A percentile compares a stretch with the other conserved stretches of the same genome.
Evolutionary conservation across 2,797 vertebrate genomes (phyloP).

Genomic region (Ambastaia sidthimunki): DNA sequence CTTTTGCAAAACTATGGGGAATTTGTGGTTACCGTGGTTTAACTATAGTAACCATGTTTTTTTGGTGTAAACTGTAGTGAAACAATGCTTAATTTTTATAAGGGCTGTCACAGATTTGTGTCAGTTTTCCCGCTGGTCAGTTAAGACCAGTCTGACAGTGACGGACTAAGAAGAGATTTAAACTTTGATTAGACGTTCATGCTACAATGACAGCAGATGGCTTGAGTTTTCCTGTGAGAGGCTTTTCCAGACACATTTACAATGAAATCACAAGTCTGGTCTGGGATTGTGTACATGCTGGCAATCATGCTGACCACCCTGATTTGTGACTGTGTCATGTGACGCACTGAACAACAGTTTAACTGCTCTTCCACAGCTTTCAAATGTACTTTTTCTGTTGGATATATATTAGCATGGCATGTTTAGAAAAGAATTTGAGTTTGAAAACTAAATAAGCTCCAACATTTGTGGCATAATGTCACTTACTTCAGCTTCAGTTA

Average conservation of each 20-base stretch:
- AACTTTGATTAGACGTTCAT: slow-evolving; percentile 42
- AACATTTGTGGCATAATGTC: not conserved
- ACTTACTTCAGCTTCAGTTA: not conserved
- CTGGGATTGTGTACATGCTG: slow-evolving; percentile 23
- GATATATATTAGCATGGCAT: not conserved
- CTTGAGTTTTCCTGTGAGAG: slow-evolving; percentile 31
- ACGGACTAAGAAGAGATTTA: slow-evolving; percentile 27
- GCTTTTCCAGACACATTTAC: slow-evolving; percentile 24
- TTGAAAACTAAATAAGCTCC: not conserved
- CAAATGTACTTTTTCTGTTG: not conserved
- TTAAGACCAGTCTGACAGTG: slow-evolving; percentile 19
- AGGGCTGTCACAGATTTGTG: slow-evolving; percentile 57
- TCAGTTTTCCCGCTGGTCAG: slow-evolving; percentile 62
- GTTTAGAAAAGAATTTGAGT: not conserved
- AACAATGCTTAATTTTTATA: too few species aligned
- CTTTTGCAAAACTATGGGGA: too few species aligned
- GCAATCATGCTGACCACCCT: slow-evolving; percentile 19
- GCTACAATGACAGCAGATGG: slow-evolving; percentile 42
- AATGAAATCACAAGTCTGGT: slow-evolving; percentile 35
- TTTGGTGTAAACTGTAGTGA: too few species aligned
- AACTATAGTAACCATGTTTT: too few species aligned
- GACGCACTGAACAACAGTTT: not conserved
- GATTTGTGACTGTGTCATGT: slow-evolving; percentile 5
- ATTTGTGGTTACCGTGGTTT: too few species aligned
- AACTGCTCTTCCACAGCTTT: not conserved